phyloP scores from a whole-genome alignment of 2,888 invertebrate genomes.

The Melanotus villosus region DNA sequence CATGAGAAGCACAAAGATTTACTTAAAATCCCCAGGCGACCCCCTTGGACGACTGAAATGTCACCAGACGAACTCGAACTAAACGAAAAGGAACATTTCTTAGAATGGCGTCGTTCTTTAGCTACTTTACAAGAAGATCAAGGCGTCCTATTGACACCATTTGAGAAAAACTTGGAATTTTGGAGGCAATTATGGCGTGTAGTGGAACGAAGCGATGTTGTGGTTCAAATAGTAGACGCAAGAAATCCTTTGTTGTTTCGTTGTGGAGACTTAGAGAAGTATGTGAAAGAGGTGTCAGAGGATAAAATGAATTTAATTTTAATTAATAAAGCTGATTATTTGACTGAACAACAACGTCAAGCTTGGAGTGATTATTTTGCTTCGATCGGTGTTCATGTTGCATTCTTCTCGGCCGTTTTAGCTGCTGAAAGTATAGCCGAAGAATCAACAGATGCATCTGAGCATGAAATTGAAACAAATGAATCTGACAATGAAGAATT shows the following conservation, averaged over 20 bases:
- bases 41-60: conserved; percentile 83
- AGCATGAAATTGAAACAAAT: conserved; percentile 23
- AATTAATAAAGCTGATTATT: conserved; percentile 96
- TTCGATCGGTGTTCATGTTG: conserved; percentile 77
- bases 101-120: conserved; percentile 91
- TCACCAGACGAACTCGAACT: conserved; percentile 85
- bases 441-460: conserved; percentile 46
- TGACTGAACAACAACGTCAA: conserved; percentile 84
- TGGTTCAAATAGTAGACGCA: conserved; percentile 96
- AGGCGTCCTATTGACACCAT: conserved; percentile 91
- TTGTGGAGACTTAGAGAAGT: conserved; percentile 91
- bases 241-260: conserved; percentile 91
- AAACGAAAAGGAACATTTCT: conserved; percentile 86
- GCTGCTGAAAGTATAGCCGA: conserved; percentile 25
- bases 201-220: conserved; percentile 94
- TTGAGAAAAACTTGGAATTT: conserved; percentile 97
- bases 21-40: conserved; percentile 89
- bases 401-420: conserved; percentile 89
- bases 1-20: conserved; percentile 75
- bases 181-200: conserved; percentile 99
- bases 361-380: conserved; percentile 91
- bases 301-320: conserved; percentile 86
- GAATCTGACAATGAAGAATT: conserved; percentile 47
- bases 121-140: conserved; percentile 85
- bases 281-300: conserved; percentile 82